phyloP scores from a whole-genome alignment of 2,888 invertebrate species.

The Antheraea yamamai region DNA sequence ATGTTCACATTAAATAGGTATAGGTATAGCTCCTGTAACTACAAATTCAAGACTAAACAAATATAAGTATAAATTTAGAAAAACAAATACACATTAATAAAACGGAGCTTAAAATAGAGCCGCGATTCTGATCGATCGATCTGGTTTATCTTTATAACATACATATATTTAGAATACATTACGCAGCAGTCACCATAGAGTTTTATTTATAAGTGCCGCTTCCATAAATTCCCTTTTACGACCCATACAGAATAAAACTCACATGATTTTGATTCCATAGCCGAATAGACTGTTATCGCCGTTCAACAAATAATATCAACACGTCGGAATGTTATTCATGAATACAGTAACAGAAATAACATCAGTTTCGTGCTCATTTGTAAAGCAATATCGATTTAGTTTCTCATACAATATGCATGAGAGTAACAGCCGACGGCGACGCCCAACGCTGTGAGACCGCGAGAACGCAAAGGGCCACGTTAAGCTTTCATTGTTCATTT shows the following conservation, averaged over 20 bases:
- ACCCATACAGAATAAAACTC: neutral
- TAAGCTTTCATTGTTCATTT: neutral
- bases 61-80: too few species aligned
- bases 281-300: neutral
- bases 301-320: neutral
- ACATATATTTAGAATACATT: too few species aligned
- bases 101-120: too few species aligned
- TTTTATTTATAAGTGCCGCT: neutral
- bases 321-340: conserved; percentile 4
- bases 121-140: too few species aligned
- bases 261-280: neutral
- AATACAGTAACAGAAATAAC: conserved; percentile 16
- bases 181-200: too few species aligned
- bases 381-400: conserved; percentile 23
- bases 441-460: neutral
- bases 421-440: neutral
- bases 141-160: too few species aligned
- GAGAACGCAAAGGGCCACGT: neutral
- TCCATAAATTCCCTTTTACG: neutral
- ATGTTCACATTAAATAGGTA: too few species aligned
- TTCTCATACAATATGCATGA: conserved; percentile 25
- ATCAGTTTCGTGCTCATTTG: conserved; percentile 12
- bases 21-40: too few species aligned
- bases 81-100: too few species aligned
- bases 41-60: too few species aligned